Conservation (phyloP, 2,888 invertebrate genomes). For the Pyrgus malvae region DNA sequence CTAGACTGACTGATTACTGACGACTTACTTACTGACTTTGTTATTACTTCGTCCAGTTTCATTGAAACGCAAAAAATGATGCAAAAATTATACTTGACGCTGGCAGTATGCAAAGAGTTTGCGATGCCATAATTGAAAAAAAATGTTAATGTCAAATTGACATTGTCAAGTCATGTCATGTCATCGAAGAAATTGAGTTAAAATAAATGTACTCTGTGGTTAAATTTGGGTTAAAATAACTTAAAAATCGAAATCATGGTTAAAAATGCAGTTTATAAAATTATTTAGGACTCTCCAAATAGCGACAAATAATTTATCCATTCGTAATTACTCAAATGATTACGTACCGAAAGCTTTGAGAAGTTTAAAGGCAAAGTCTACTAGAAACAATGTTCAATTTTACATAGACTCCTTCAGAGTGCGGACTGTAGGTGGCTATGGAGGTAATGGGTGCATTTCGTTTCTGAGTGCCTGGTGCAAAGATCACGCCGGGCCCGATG, state of each 20-base stretch:
- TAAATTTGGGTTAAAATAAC: background rate
- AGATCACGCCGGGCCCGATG: slow-evolving; percentile 96
- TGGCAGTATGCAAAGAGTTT: too few relatives aligned
- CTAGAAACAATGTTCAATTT: slow-evolving; percentile 66
- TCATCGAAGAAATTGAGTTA: too few relatives aligned
- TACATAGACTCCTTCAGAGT: slow-evolving; percentile 89
- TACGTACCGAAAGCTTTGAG: slow-evolving; percentile 60
- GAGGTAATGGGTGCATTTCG: slow-evolving; percentile 96
- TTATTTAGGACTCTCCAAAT: background rate
- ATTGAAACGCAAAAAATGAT: too few relatives aligned
- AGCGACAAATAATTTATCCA: background rate
- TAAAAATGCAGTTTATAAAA: slow-evolving; percentile 8
- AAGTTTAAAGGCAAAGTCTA: slow-evolving; percentile 68
- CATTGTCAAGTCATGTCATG: too few relatives aligned
- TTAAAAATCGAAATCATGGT: background rate
- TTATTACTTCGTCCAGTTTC: too few relatives aligned
- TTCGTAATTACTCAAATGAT: slow-evolving; percentile 49
- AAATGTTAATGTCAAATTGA: too few relatives aligned
- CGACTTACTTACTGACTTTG: too few relatives aligned
- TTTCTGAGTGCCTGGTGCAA: slow-evolving; percentile 92
- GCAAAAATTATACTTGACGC: too few relatives aligned
- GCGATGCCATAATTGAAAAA: too few relatives aligned
- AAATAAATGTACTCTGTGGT: background rate
- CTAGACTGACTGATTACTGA: too few relatives aligned
- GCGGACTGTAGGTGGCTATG: slow-evolving; percentile 89